Conservation (phyloP, 2,113 vertebrate genomes). For the Euleptes europaea region DNA sequence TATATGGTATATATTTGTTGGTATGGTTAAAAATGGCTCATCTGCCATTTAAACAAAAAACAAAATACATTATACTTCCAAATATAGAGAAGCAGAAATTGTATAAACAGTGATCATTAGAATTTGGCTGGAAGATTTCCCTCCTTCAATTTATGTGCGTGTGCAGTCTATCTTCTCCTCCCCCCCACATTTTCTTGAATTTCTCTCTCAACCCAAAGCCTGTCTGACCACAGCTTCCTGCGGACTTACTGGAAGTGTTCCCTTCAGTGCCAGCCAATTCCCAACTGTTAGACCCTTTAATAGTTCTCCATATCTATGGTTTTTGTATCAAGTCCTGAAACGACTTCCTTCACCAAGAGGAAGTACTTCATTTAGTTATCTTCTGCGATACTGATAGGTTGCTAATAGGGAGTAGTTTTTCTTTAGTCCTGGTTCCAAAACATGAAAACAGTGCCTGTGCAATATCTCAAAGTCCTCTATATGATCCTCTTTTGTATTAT, state of each 20-base stretch:
- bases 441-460: background rate
- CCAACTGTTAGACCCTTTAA: background rate
- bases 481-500: background rate
- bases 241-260: background rate
- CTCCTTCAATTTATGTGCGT: too few relatives aligned
- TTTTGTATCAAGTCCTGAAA: background rate
- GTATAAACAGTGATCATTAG: background rate
- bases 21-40: background rate
- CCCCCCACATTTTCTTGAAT: too few relatives aligned
- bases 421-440: background rate
- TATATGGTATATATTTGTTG: too few relatives aligned
- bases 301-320: background rate
- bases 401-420: background rate
- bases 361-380: background rate
- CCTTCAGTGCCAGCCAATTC: background rate
- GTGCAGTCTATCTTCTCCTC: too few relatives aligned
- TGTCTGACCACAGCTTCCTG: background rate
- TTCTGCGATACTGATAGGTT: background rate
- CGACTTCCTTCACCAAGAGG: background rate
- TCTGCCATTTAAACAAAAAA: background rate
- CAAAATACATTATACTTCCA: background rate
- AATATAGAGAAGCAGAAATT: background rate
- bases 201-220: background rate
- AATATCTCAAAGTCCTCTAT: background rate
- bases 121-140: background rate